Evolutionary conservation across 2,888 invertebrate species (phyloP).

Genomic region (Iselma pallidipennis): DNA sequence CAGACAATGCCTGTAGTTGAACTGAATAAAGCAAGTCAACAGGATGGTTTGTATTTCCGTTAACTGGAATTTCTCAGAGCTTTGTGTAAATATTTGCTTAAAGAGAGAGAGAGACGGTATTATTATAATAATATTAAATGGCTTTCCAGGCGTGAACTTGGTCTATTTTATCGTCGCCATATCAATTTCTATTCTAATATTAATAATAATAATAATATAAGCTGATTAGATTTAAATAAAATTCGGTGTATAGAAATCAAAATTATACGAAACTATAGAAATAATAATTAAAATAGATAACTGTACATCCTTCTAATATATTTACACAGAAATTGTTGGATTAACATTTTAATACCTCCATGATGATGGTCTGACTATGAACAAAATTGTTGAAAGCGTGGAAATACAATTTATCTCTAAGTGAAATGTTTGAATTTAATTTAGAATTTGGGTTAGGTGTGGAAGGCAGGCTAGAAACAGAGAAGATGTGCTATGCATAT

Average conservation of each 20-base stretch:
- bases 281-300: no score
- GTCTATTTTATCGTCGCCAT: slow-evolving; percentile 19
- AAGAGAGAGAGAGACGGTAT: slow-evolving; percentile 29
- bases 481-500: slow-evolving; percentile 28
- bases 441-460: slow-evolving; percentile 24
- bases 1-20: neutral
- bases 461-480: neutral
- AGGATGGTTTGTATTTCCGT: slow-evolving; percentile 28
- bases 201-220: neutral
- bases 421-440: slow-evolving; percentile 29
- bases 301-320: no score
- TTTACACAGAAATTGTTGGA: neutral
- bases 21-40: neutral
- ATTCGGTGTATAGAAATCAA: no score
- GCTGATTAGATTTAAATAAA: no score
- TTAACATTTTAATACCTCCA: neutral
- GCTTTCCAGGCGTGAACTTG: slow-evolving; percentile 22
- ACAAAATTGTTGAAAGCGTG: slow-evolving; percentile 16
- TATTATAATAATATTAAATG: slow-evolving; percentile 39
- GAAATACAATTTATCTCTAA: slow-evolving; percentile 24
- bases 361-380: neutral
- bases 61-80: slow-evolving; percentile 33
- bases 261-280: no score
- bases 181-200: slow-evolving; percentile 14
- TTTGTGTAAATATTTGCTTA: slow-evolving; percentile 36